Conservation (phyloP, 2,888 invertebrate species). For the Chrysolina oricalcia region DNA sequence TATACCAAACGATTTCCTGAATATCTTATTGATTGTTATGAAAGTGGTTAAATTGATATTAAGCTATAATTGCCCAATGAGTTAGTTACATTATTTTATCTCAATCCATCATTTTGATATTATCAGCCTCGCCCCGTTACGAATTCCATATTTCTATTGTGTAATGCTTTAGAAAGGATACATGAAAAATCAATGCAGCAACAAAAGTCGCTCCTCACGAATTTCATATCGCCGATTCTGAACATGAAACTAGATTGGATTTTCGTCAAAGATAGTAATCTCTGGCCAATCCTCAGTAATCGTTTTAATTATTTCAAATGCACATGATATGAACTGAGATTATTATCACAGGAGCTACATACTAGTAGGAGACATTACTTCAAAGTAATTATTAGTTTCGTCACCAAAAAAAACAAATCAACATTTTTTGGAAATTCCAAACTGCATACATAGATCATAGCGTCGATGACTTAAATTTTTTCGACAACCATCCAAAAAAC, state of each 20-base stretch:
- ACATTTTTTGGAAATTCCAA: too few relatives aligned
- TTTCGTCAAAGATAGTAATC: not conserved
- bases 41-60: not conserved
- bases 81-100: not conserved
- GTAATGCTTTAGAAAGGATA: constrained; percentile 19
- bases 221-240: not conserved
- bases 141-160: constrained; percentile 15
- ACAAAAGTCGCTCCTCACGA: not conserved
- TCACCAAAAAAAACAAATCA: too few relatives aligned
- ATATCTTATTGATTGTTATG: not conserved
- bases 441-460: too few relatives aligned
- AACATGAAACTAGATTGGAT: not conserved
- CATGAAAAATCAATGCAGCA: constrained; percentile 19
- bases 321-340: not conserved
- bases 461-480: too few relatives aligned
- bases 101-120: constrained; percentile 18
- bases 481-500: too few relatives aligned
- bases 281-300: not conserved
- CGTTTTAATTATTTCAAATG: not conserved
- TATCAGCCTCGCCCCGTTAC: constrained; percentile 9
- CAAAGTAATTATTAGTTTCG: too few relatives aligned
- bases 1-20: not conserved
- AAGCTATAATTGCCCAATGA: not conserved
- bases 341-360: not conserved
- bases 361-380: not conserved